Percentiles rank a stretch among this genome's conserved stretches.
These are phyloP conservation scores for Drosophila equinoxialis DNA, from an alignment of 1,140 invertebrate genomes.

Conservation along the genomic window DNA sequence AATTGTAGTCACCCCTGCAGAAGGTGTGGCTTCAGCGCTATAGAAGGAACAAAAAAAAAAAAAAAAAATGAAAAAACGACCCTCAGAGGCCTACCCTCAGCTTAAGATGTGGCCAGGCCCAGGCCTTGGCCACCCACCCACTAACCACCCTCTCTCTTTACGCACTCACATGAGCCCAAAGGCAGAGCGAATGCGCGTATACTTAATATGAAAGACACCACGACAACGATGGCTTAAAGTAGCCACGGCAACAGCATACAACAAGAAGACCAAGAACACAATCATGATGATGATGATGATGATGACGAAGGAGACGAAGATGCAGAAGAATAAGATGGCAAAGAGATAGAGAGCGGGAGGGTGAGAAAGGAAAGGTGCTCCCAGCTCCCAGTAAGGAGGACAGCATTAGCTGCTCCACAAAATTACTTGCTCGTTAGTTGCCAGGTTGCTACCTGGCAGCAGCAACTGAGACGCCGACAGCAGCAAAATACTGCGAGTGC, in stretches of 20 bases:
- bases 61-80: constrained; percentile 51
- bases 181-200: constrained; percentile 48
- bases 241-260: constrained; percentile 67
- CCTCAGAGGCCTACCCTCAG: constrained; percentile 54
- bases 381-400: too few relatives aligned
- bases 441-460: constrained; percentile 24
- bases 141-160: not conserved
- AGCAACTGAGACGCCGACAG: constrained; percentile 25
- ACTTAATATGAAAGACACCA: constrained; percentile 64
- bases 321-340: too few relatives aligned
- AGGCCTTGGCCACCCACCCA: not conserved
- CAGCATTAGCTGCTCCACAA: constrained; percentile 69
- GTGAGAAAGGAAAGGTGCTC: too few relatives aligned
- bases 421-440: constrained; percentile 77
- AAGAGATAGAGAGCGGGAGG: too few relatives aligned
- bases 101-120: not conserved
- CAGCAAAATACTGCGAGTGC: not conserved
- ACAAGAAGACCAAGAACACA: constrained; percentile 32
- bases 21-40: constrained; percentile 76
- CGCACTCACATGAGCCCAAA: constrained; percentile 45
- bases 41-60: constrained; percentile 23
- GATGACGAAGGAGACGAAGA: too few relatives aligned
- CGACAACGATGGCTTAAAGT: constrained; percentile 67
- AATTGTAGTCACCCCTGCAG: constrained; percentile 77
- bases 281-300: constrained; percentile 28